phyloP scores from a whole-genome alignment of 2,113 vertebrate species.

The Uropsilus gracilis region DNA sequence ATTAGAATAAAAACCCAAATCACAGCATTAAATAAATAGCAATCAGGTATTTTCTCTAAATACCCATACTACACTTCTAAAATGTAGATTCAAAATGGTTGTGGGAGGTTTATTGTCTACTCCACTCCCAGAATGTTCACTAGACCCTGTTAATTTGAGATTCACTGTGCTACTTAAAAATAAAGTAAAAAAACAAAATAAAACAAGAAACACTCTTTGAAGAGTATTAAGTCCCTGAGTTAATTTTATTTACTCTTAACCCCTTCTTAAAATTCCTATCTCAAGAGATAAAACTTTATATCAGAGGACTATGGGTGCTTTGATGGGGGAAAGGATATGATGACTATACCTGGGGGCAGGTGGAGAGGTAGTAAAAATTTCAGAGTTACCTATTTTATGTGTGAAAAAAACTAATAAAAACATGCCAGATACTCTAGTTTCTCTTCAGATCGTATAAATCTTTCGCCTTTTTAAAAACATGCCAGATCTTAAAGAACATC shows the following conservation, averaged over 20 bases:
- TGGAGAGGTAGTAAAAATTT: no score
- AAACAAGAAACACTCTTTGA: not conserved
- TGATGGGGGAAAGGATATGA: no score
- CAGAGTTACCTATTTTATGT: not conserved
- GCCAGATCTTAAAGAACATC: constrained; percentile 28
- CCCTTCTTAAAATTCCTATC: constrained; percentile 25
- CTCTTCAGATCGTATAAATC: no score
- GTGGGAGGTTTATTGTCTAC: not conserved
- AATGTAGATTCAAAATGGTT: not conserved
- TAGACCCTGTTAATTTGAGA: not conserved
- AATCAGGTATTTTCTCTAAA: constrained; percentile 30
- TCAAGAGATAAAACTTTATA: constrained; percentile 45
- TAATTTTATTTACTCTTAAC: constrained; percentile 52
- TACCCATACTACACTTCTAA: not conserved
- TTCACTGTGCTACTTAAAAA: constrained; percentile 14
- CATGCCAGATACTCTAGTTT: no score
- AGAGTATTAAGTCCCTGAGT: constrained; percentile 23
- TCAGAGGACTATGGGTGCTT: no score
- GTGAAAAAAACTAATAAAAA: constrained; percentile 29
- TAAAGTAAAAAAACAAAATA: not conserved
- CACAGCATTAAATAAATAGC: constrained; percentile 14
- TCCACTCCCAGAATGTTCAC: not conserved
- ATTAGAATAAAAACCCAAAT: constrained; percentile 51
- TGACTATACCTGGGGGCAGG: no score
- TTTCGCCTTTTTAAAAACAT: no score